Evolutionary conservation across 1,140 invertebrate genomes (phyloP).

Genomic region (Yoshiicerus persimilis): DNA sequence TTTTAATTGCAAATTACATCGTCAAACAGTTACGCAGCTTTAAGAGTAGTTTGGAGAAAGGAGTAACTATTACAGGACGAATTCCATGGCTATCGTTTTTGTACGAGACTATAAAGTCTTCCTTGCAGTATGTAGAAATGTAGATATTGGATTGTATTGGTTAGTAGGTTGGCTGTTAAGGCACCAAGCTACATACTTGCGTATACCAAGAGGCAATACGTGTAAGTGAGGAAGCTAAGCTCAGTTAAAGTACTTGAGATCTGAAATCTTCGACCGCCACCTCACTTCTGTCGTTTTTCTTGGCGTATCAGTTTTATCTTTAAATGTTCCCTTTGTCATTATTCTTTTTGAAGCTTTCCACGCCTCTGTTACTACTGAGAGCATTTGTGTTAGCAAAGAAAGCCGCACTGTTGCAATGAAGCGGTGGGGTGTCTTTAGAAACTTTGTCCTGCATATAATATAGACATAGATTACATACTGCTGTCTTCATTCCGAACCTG

Average conservation of each 20-base stretch:
- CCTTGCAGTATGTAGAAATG: too few relatives aligned
- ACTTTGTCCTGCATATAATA: not conserved
- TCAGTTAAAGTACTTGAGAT: not conserved
- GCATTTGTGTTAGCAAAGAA: not conserved
- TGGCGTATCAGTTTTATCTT: slow-evolving; percentile 31
- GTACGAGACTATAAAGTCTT: too few relatives aligned
- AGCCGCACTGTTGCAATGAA: not conserved
- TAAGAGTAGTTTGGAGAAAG: too few relatives aligned
- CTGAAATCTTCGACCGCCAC: not conserved
- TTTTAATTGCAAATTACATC: too few relatives aligned
- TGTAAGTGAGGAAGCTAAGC: not conserved
- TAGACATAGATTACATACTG: not conserved
- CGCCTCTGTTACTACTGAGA: slow-evolving; percentile 4
- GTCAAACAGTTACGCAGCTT: too few relatives aligned
- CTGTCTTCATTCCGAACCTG: not conserved
- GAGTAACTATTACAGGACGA: too few relatives aligned
- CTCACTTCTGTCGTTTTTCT: slow-evolving; percentile 32
- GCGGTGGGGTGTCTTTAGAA: not conserved
- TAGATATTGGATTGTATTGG: not conserved
- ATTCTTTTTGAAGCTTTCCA: slow-evolving; percentile 25
- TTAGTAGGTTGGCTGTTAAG: not conserved
- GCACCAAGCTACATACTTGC: not conserved
- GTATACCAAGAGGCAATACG: not conserved
- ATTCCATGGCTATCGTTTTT: too few relatives aligned
- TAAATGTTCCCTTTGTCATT: slow-evolving; percentile 40